Base-by-base conservation (phyloP, 1,140 invertebrate species). In the Micrasema minimum region DNA sequence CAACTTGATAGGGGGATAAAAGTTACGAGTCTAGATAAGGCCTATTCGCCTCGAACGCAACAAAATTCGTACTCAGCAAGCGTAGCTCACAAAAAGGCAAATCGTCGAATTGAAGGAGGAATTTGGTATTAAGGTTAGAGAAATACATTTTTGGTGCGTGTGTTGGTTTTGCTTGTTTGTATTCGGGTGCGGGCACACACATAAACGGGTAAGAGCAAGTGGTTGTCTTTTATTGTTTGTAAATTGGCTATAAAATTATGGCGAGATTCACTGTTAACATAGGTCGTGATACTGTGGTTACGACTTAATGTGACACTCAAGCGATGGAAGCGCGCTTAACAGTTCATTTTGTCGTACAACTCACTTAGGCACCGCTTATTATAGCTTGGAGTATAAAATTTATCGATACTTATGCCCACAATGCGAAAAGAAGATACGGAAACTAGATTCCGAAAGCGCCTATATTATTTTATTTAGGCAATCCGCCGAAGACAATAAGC, bases 191-290 rank as follows among this genome's bases (percentile, higher is more conserved):
- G 76, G 76, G 79, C 79, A 79, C 81, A 81, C 41, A 77, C 41
- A 45, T 12, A 64, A 64, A 46, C 79, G 81, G 80, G 80, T 81
- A 82, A 83, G 80, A 83, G 79, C 81, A 80, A 66, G 80, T 79
- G 78, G 81, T 77, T 77, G 79, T 80, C 80, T 85, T 85, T 85
- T 85, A 85, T 84, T 85, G 83, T 84, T 85, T 83, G 82, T 83
- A 84, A 85, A 84, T 85, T 85, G 82, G 81, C 82, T 81, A 82
- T 85, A 83, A 85, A 85, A 83, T 84, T 83, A 85, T 74, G 69
- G 66, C 67, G 57, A 65, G 61, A 67, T 59, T 69, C 59, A 61
- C 70, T 23, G 51, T 71, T 74, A 68, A 20, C 65, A 65, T 71
- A 74, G 72, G 72, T 74, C 72, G 69, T 65, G 72, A 46, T 66